Conservation (phyloP, 23 tunicate species). For the Styela clava region DNA sequence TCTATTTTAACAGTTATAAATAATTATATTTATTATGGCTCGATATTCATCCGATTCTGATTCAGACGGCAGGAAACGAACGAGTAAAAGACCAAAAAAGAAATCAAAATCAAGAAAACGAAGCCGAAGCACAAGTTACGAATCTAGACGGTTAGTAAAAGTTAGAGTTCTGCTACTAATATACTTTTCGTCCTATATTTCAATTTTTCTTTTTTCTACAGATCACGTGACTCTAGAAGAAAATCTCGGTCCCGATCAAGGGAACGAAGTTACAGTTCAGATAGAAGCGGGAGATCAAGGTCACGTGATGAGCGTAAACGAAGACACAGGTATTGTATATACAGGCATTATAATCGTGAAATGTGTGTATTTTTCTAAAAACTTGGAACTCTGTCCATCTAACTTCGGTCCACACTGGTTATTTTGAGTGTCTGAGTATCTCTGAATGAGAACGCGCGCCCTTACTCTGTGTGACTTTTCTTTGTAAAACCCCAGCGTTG, state of each 20-base stretch:
- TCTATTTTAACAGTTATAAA: too few species aligned
- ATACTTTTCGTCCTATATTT: not conserved
- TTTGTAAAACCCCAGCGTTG: too few species aligned
- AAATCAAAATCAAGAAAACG: slow-evolving; percentile 22
- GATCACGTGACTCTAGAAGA: slow-evolving; percentile 28
- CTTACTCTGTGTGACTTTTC: too few species aligned
- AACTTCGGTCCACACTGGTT: too few species aligned
- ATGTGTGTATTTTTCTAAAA: not conserved
- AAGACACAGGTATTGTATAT: not conserved
- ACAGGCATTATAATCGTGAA: not conserved
- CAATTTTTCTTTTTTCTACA: not conserved
- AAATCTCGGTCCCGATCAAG: slow-evolving; percentile 4
- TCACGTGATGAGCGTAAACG: slow-evolving; percentile 12
- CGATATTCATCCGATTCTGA: slow-evolving; percentile 29
- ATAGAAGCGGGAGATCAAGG: not conserved
- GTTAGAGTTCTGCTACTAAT: too few species aligned
- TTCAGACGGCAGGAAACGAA: not conserved
- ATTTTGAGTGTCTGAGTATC: too few species aligned
- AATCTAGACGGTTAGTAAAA: slow-evolving; percentile 8
- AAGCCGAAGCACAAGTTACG: slow-evolving; percentile 26
- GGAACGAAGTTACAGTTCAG: slow-evolving; percentile 2
- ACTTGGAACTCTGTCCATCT: too few species aligned
- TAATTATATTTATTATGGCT: not conserved
- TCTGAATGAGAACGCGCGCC: too few species aligned
- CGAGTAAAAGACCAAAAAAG: slow-evolving; percentile 20